Conservation (phyloP, 2,888 invertebrate genomes). For the Callosobruchus maculatus region DNA sequence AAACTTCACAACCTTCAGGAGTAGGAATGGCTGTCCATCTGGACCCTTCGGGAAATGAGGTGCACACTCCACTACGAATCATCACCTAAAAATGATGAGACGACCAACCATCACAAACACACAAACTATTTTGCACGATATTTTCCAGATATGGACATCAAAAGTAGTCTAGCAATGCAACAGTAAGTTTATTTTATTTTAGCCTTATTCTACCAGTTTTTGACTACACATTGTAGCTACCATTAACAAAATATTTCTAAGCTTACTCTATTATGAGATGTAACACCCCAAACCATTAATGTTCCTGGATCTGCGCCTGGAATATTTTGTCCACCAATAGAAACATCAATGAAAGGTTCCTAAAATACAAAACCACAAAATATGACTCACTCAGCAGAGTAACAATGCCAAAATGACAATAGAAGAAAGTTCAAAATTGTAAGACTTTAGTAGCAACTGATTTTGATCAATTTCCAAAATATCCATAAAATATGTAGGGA, state of each 20-base stretch:
- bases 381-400: too few relatives aligned
- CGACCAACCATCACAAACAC: neutral
- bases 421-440: too few relatives aligned
- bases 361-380: conserved; percentile 40
- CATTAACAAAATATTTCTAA: neutral
- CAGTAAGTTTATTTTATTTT: too few relatives aligned
- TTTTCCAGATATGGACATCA: neutral
- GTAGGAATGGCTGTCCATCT: conserved; percentile 79
- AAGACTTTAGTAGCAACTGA: too few relatives aligned
- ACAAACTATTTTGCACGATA: neutral
- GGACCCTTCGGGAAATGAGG: conserved; percentile 80
- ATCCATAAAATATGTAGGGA: neutral
- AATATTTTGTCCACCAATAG: conserved; percentile 80
- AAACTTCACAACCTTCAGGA: conserved; percentile 75
- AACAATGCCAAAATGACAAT: too few relatives aligned
- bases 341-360: conserved; percentile 90
- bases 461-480: neutral
- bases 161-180: too few relatives aligned
- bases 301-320: conserved; percentile 73
- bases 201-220: too few relatives aligned
- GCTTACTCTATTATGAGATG: conserved; percentile 78
- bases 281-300: conserved; percentile 88
- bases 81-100: conserved; percentile 58
- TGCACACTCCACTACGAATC: conserved; percentile 78
- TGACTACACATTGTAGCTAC: too few relatives aligned